phyloP scores from a whole-genome alignment of 2,888 invertebrate species.

The Catocala nupta region DNA sequence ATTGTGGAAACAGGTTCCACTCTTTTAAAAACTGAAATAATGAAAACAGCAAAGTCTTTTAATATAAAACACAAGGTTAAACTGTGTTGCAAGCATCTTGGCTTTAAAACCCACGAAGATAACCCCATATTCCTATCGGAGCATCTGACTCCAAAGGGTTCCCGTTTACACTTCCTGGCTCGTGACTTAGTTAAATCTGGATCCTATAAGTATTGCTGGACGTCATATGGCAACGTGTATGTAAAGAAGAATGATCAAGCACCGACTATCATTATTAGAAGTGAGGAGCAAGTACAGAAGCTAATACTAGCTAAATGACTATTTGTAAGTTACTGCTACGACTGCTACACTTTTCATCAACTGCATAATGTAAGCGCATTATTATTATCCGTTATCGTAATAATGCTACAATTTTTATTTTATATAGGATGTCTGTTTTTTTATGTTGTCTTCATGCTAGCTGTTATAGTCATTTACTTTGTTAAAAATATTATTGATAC shows the following conservation, averaged over 20 bases:
- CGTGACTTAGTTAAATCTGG: neutral
- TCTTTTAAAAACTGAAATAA: slow-evolving; percentile 10
- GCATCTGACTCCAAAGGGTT: slow-evolving; percentile 7
- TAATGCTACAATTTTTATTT: neutral
- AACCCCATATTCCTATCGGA: neutral
- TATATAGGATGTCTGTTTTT: neutral
- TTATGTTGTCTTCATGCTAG: neutral
- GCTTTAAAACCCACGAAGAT: slow-evolving; percentile 8
- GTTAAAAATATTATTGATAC: neutral
- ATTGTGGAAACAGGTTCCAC: slow-evolving; percentile 8
- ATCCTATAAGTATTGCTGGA: slow-evolving; percentile 1
- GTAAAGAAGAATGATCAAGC: neutral
- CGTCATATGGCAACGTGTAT: slow-evolving; percentile 1
- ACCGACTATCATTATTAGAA: neutral
- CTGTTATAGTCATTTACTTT: neutral
- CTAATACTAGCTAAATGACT: slow-evolving; percentile 8
- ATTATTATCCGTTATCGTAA: neutral
- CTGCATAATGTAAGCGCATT: neutral
- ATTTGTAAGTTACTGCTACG: neutral
- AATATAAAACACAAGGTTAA: slow-evolving; percentile 16
- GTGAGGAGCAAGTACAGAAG: slow-evolving; percentile 4
- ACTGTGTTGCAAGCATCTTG: slow-evolving; percentile 13
- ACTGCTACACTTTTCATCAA: too few relatives aligned
- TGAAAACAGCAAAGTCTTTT: slow-evolving; percentile 12
- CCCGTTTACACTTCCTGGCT: slow-evolving; percentile 5